Evolutionary conservation across 1,140 invertebrate genomes (phyloP).

Genomic region (Drosophila suzukii): DNA sequence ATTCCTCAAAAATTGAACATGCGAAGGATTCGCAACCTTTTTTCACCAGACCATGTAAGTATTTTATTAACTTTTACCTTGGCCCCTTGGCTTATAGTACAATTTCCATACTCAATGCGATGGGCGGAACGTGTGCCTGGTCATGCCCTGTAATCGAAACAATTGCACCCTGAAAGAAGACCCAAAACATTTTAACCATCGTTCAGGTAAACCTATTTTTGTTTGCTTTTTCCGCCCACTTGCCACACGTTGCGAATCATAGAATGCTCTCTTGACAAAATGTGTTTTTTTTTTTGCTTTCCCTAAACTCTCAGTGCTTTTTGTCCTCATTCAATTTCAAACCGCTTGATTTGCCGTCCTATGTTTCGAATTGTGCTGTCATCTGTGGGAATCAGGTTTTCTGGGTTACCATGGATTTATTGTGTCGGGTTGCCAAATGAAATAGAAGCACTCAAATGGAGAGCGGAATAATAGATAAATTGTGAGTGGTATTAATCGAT

Average conservation of each 20-base stretch:
- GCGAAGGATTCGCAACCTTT: not conserved
- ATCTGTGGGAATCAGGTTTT: constrained; percentile 21
- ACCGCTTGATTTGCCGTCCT: constrained; percentile 44
- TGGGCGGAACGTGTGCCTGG: constrained; percentile 6
- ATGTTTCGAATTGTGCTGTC: constrained; percentile 15
- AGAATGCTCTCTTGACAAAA: constrained; percentile 39
- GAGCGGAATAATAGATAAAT: constrained; percentile 20
- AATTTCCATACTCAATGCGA: constrained; percentile 19
- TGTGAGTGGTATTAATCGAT: constrained; percentile 27
- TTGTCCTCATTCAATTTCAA: constrained; percentile 32
- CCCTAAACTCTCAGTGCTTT: constrained; percentile 14
- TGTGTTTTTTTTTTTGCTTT: constrained; percentile 26
- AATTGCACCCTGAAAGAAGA: constrained; percentile 38
- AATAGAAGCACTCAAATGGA: constrained; percentile 35
- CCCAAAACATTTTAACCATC: constrained; percentile 25
- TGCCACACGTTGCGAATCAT: constrained; percentile 43
- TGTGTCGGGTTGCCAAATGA: constrained; percentile 28
- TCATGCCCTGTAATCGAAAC: constrained; percentile 24
- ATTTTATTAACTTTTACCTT: constrained; percentile 40
- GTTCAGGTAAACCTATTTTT: constrained; percentile 41
- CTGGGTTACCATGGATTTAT: constrained; percentile 14
- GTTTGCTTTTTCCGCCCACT: constrained; percentile 36
- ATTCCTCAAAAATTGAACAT: not conserved
- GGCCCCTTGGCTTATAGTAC: constrained; percentile 15
- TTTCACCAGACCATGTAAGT: constrained; percentile 25